Evolutionary conservation across 2,113 vertebrate species (phyloP).

Genomic region (Condylura cristata): DNA sequence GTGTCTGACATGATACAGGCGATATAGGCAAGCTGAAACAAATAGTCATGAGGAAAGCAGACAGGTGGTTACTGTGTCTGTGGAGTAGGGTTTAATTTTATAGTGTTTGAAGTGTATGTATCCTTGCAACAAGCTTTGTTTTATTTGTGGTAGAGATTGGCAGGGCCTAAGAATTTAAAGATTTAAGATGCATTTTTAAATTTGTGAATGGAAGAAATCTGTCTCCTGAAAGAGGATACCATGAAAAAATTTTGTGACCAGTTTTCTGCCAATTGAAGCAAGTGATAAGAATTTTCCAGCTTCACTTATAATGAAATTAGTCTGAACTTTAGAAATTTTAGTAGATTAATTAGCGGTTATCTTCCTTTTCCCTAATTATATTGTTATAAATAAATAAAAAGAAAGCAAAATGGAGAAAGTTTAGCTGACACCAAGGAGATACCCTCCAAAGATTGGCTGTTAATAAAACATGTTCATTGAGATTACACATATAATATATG

Average conservation of each 20-base stretch:
- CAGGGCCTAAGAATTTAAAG: constrained; percentile 19
- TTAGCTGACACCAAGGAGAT: constrained; percentile 2
- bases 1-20: neutral
- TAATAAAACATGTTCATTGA: constrained; percentile 34
- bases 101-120: neutral
- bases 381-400: constrained; percentile 45
- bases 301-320: constrained; percentile 28
- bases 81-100: constrained; percentile 41
- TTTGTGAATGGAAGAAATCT: constrained; percentile 35
- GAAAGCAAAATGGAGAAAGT: neutral
- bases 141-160: constrained; percentile 21
- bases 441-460: neutral
- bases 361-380: constrained; percentile 29
- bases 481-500: neutral
- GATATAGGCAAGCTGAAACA: too few species aligned
- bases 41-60: neutral
- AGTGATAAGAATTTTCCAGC: constrained; percentile 17
- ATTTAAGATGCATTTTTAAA: constrained; percentile 3
- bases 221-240: neutral
- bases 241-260: constrained; percentile 7
- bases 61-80: neutral
- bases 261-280: constrained; percentile 34
- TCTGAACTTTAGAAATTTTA: constrained; percentile 36
- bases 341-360: constrained; percentile 34
- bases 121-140: constrained; percentile 45